These are phyloP conservation scores for Protosalanx chinensis DNA, from an alignment of 2,797 vertebrate genomes.

Conservation along the genomic window DNA sequence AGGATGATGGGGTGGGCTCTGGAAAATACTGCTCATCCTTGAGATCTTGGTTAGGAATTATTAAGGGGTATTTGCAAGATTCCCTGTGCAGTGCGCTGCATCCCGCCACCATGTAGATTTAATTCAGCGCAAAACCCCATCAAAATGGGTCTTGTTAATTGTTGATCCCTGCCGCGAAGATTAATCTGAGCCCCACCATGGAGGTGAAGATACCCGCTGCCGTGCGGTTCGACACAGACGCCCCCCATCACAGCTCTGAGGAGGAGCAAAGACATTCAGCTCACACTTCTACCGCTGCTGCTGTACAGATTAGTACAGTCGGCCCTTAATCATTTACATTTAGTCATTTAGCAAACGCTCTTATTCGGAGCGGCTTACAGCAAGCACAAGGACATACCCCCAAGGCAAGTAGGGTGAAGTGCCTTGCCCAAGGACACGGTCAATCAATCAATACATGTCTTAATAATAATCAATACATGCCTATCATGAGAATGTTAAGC, in stretches of 20 bases:
- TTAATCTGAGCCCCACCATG: neutral
- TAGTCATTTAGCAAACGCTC: too few relatives aligned
- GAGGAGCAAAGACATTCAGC: too few relatives aligned
- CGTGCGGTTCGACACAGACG: too few relatives aligned
- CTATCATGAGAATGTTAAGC: neutral
- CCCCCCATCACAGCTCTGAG: too few relatives aligned
- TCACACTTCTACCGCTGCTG: too few relatives aligned
- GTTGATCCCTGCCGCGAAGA: neutral
- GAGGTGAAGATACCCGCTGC: neutral
- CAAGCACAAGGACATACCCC: too few relatives aligned
- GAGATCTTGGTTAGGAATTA: slow-evolving; percentile 12
- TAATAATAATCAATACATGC: neutral
- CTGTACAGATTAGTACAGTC: too few relatives aligned
- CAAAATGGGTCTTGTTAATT: slow-evolving; percentile 21
- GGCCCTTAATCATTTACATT: too few relatives aligned
- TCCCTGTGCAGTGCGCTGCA: neutral
- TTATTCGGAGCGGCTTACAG: too few relatives aligned
- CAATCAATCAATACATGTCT: too few relatives aligned
- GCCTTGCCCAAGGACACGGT: too few relatives aligned
- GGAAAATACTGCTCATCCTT: slow-evolving; percentile 4
- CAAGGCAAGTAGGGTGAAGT: too few relatives aligned
- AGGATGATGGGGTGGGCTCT: neutral
- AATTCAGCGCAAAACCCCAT: slow-evolving; percentile 14
- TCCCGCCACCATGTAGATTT: slow-evolving; percentile 18
- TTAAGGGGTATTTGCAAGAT: slow-evolving; percentile 4